Evolutionary conservation across 2,113 vertebrate species (phyloP), one percentile per base, ranked within the genome.

Genomic region (Petrocephalus zakoni): DNA sequence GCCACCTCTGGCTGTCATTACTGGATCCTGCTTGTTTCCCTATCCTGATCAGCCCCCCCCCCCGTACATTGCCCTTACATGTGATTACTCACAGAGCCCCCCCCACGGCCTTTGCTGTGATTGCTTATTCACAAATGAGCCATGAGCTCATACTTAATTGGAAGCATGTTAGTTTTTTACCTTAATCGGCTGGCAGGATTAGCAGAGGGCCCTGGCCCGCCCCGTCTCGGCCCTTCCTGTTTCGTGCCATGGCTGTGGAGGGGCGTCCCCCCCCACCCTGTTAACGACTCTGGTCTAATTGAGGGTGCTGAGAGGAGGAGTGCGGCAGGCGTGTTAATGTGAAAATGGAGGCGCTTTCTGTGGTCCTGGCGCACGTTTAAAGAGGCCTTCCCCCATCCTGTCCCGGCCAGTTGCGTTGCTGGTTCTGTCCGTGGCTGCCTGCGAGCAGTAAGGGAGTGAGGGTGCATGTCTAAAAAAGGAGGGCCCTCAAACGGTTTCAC

Each of bases 91-190:
- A 88, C 68, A 55, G 87, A 17, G 21, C 52, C 29, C 68, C 61
- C 51, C 87, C 46, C 29, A 0, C 55, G 42, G 42, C 88, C 72
- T n/a, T 53, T 83, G 17, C 21, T 72, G 68, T 78, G 49, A 49
- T 75, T 49, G 51, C 61, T 88, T 82, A 53, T 89, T 89, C 85
- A 78, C 47, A 87, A 91, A 89, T 90, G 75, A 90, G 53, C 29
- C 19, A 55, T 89, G 89, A 84, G 87, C 51, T 83, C 58, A 88
- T 86, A 72, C 49, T 86, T 90, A 89, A 88, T 78, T 29, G 75
- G 83, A 82, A 90, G 25, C 88, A n/a, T 58, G 22, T 11, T 89
- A 37, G 52, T n/a, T 72, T 55, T 55, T 34, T 49, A 42, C 58
- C 29, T 72, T 34, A 75, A 52, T 85, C 56, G 64, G 75, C 89